These are phyloP conservation scores for Musca vetustissima DNA, from an alignment of 1,140 invertebrate species.

Conservation along the genomic window DNA sequence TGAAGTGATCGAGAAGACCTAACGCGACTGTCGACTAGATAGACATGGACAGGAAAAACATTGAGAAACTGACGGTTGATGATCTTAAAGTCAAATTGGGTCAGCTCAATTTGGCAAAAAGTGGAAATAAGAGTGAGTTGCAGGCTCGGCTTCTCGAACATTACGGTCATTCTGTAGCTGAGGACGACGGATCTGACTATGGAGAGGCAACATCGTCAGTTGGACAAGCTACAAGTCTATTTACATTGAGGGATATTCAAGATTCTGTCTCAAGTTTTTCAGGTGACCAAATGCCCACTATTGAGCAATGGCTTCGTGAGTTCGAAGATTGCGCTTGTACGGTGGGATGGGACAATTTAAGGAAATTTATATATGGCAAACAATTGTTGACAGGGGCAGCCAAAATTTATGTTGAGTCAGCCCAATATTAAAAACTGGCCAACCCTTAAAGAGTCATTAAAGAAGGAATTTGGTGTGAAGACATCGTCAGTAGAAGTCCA, in stretches of 20 bases:
- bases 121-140: slow-evolving; percentile 1
- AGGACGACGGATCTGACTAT: neutral
- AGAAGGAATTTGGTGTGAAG: slow-evolving; percentile 2
- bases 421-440: neutral
- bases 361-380: slow-evolving; percentile 13
- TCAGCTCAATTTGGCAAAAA: too few species aligned
- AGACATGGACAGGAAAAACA: too few species aligned
- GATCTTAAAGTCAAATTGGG: too few species aligned
- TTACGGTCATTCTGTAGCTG: neutral
- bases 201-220: neutral
- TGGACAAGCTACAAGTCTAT: neutral
- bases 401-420: slow-evolving; percentile 11
- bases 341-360: neutral
- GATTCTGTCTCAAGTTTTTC: slow-evolving; percentile 5
- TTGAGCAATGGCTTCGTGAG: slow-evolving; percentile 15
- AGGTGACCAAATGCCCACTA: neutral
- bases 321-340: neutral
- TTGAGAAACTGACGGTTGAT: too few species aligned
- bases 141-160: neutral
- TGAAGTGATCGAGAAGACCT: too few species aligned
- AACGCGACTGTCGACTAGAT: too few species aligned
- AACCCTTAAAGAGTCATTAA: neutral
- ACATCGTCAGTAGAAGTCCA: slow-evolving; percentile 11
- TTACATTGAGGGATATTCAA: slow-evolving; percentile 20
- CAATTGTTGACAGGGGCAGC: slow-evolving; percentile 15